Percentiles rank a stretch among this genome's conserved stretches.
Conservation (phyloP, 1,140 invertebrate species). For the Monomorium pharaonis region DNA sequence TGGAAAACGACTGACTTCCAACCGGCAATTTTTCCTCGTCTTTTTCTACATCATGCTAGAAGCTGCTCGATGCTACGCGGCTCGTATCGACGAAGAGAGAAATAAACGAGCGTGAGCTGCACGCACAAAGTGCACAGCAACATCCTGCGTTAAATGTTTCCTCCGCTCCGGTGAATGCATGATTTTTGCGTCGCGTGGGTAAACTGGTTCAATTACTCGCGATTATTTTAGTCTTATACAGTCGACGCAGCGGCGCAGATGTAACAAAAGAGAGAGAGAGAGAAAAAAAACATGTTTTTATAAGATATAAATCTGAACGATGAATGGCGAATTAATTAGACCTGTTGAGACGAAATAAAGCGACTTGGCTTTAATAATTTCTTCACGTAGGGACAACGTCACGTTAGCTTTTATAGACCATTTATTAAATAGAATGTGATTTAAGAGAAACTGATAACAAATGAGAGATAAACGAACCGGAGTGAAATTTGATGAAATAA, state of each 20-base stretch:
- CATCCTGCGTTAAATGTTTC: constrained; percentile 64
- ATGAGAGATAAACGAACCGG: neutral
- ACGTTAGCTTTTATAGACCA: neutral
- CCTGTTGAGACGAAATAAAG: neutral
- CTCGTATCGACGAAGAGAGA: constrained; percentile 3
- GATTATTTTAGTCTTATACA: neutral
- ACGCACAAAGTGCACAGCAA: constrained; percentile 60
- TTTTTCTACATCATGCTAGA: constrained; percentile 1
- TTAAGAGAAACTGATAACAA: neutral
- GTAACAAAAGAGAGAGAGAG: neutral
- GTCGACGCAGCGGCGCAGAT: neutral
- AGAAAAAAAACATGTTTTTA: neutral
- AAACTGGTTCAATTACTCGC: constrained; percentile 61
- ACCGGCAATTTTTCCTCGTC: constrained; percentile 9
- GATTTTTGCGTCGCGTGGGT: constrained; percentile 38
- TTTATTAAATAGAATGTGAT: neutral
- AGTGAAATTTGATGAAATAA: neutral
- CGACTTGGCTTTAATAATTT: neutral
- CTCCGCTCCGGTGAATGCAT: constrained; percentile 19
- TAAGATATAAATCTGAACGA: neutral
- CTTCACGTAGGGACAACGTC: neutral
- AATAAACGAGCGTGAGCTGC: constrained; percentile 39
- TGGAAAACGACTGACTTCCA: neutral
- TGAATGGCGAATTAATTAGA: neutral
- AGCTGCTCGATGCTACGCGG: neutral